Evolutionary conservation across 1,140 invertebrate genomes (phyloP).

Genomic region (Heliconius hewitsoni): DNA sequence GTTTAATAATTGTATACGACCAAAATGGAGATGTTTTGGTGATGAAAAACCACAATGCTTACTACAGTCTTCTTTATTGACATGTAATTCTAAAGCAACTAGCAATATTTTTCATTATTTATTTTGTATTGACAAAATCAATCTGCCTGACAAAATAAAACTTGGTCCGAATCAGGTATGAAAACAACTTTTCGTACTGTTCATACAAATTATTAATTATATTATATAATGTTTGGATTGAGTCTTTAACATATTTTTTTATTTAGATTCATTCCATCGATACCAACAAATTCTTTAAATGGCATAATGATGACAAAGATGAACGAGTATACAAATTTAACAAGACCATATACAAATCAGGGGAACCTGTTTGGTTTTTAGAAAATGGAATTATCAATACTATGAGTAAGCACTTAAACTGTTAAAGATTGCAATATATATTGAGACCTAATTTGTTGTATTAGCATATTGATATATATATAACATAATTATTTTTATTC

Average conservation of each 20-base stretch:
- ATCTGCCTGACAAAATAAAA: conserved; percentile 75
- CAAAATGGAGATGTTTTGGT: not conserved
- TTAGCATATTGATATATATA: no score
- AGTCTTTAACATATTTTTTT: conserved; percentile 27
- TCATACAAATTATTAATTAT: not conserved
- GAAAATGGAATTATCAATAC: conserved; percentile 50
- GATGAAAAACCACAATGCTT: not conserved
- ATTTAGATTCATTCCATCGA: conserved; percentile 47
- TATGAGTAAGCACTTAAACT: conserved; percentile 45
- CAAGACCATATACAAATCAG: conserved; percentile 49
- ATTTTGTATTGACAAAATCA: conserved; percentile 83
- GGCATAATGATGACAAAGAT: conserved; percentile 41
- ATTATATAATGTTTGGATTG: conserved; percentile 43
- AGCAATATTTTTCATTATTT: conserved; percentile 80
- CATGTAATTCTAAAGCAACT: conserved; percentile 34
- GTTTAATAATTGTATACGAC: conserved; percentile 82
- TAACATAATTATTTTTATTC: no score
- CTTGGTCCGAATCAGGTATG: conserved; percentile 24
- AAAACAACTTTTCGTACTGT: not conserved
- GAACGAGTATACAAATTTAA: conserved; percentile 39
- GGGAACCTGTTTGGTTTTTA: conserved; percentile 58
- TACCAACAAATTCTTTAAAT: conserved; percentile 49
- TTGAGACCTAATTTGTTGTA: no score
- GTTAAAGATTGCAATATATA: not conserved
- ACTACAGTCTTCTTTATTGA: not conserved